phyloP scores from a whole-genome alignment of 2,888 invertebrate genomes.

The Lutraria lutraria region DNA sequence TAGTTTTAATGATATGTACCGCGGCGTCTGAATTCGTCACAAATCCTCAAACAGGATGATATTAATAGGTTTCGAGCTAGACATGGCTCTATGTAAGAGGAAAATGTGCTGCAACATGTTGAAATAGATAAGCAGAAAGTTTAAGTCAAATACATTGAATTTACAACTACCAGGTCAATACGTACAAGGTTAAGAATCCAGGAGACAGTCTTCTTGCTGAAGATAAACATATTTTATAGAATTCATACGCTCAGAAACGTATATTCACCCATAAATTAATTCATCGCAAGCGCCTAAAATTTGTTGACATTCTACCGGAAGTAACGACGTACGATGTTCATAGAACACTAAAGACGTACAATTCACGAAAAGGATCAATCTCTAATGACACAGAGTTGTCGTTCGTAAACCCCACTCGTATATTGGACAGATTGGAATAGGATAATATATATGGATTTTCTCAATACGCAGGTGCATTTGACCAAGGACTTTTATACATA shows the following conservation, averaged over 20 bases:
- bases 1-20: too few species aligned
- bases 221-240: conserved; percentile 62
- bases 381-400: too few species aligned
- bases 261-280: not conserved
- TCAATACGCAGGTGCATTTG: too few species aligned
- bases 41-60: too few species aligned
- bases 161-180: not conserved
- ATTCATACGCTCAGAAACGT: not conserved
- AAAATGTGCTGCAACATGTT: conserved; percentile 55
- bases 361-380: not conserved
- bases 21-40: too few species aligned
- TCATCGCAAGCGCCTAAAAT: not conserved
- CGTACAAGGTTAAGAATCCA: conserved; percentile 74
- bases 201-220: conserved; percentile 74
- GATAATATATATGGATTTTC: too few species aligned
- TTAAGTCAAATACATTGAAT: not conserved
- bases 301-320: conserved; percentile 48
- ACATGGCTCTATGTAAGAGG: too few species aligned
- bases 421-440: too few species aligned
- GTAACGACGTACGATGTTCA: not conserved
- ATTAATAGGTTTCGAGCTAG: too few species aligned
- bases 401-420: too few species aligned
- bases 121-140: not conserved
- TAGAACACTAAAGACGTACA: not conserved
- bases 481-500: too few species aligned